Conservation (phyloP, 2,113 vertebrate genomes). For the Centropus unirufus region DNA sequence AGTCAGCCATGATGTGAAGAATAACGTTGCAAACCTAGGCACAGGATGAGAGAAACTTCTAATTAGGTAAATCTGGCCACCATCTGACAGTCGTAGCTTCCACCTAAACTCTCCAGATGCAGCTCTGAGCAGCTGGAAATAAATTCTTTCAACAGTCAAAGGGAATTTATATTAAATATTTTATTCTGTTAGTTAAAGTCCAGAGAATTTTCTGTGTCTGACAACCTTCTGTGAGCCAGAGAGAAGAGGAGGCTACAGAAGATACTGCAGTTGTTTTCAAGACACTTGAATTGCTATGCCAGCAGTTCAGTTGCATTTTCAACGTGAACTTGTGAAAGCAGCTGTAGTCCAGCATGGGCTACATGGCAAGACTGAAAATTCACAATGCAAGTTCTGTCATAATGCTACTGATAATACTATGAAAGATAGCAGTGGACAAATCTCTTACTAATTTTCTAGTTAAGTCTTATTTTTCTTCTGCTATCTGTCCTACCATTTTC, state of each 20-base stretch:
- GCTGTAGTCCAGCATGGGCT: constrained; percentile 20
- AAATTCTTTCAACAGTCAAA: constrained; percentile 58
- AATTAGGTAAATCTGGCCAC: constrained; percentile 57
- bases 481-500: background rate
- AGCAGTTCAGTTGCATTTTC: constrained; percentile 13
- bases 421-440: background rate
- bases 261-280: constrained; percentile 3
- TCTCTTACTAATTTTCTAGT: background rate
- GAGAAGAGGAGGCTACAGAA: background rate
- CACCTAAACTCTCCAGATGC: constrained; percentile 63
- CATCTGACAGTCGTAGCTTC: constrained; percentile 53
- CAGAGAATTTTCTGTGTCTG: background rate
- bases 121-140: constrained; percentile 56
- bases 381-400: background rate
- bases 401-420: background rate
- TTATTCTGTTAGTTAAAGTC: constrained; percentile 37
- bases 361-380: background rate
- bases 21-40: constrained; percentile 20
- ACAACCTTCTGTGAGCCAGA: constrained; percentile 47
- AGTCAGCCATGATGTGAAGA: constrained; percentile 5
- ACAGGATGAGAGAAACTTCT: constrained; percentile 59
- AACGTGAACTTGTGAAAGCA: background rate
- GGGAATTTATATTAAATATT: constrained; percentile 60
- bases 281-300: background rate
- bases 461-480: background rate